These are phyloP conservation scores for Ommatoiulus sabulosus DNA, from an alignment of 2,888 invertebrate genomes.

Conservation along the genomic window DNA sequence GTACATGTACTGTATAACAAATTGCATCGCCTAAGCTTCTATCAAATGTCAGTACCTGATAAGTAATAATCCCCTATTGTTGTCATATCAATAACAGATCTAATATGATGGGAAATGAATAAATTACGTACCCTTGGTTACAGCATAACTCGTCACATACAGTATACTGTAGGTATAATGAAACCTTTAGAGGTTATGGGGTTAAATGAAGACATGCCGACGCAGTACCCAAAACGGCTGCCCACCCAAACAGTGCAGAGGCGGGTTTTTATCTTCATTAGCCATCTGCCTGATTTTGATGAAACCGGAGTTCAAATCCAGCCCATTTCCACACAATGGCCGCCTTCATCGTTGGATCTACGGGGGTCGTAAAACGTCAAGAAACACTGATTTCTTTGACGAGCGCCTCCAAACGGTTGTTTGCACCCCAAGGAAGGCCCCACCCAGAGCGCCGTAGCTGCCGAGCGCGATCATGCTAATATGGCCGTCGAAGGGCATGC, in stretches of 20 bases:
- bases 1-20: no score
- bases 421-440: not conserved
- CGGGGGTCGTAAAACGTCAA: not conserved
- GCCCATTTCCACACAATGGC: not conserved
- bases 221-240: not conserved
- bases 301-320: not conserved
- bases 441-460: not conserved
- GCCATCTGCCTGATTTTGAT: not conserved
- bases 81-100: no score
- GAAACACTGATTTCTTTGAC: not conserved
- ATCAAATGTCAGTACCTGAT: no score
- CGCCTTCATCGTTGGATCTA: not conserved
- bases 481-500: not conserved
- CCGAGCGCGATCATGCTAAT: not conserved
- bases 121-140: no score
- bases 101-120: no score
- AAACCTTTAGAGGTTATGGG: no score
- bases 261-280: not conserved
- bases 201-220: no score
- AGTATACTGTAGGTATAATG: no score
- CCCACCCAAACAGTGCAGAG: slow-evolving; percentile 19
- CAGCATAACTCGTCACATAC: no score
- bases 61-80: no score
- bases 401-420: not conserved
- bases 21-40: no score